These are phyloP conservation scores for Perccottus glenii DNA, from an alignment of 2,113 vertebrate genomes.

Conservation along the genomic window DNA sequence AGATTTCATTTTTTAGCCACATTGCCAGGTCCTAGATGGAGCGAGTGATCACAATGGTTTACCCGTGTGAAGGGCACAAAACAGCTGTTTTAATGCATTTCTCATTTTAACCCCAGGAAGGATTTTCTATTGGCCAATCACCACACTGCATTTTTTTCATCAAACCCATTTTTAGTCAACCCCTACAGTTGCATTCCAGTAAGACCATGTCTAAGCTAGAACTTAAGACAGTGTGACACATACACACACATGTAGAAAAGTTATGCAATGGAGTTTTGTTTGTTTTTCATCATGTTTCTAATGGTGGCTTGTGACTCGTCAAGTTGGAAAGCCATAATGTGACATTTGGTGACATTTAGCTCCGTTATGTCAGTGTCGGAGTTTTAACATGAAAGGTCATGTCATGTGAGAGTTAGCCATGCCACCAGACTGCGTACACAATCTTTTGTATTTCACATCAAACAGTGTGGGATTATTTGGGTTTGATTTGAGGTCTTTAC, in stretches of 20 bases:
- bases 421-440: conserved; percentile 47
- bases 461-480: not conserved
- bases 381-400: conserved; percentile 68
- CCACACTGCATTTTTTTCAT: too few relatives aligned
- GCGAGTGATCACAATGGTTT: too few relatives aligned
- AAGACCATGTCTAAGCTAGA: not conserved
- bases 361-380: conserved; percentile 54
- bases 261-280: conserved; percentile 12
- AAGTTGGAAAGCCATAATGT: conserved; percentile 47
- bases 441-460: conserved; percentile 11
- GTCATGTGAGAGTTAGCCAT: conserved; percentile 41
- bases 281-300: conserved; percentile 39
- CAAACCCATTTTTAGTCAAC: not conserved
- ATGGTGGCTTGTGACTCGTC: conserved; percentile 25
- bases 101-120: too few relatives aligned
- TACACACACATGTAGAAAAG: not conserved
- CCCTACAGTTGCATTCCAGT: not conserved
- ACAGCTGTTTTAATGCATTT: too few relatives aligned
- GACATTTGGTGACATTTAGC: conserved; percentile 78
- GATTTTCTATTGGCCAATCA: too few relatives aligned
- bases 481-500: too few relatives aligned
- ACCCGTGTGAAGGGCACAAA: too few relatives aligned
- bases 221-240: not conserved
- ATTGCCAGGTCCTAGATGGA: too few relatives aligned
- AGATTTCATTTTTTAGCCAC: too few relatives aligned